Evolutionary conservation across 2,797 vertebrate species (phyloP).

Genomic region (Acipenser transmontanus): DNA sequence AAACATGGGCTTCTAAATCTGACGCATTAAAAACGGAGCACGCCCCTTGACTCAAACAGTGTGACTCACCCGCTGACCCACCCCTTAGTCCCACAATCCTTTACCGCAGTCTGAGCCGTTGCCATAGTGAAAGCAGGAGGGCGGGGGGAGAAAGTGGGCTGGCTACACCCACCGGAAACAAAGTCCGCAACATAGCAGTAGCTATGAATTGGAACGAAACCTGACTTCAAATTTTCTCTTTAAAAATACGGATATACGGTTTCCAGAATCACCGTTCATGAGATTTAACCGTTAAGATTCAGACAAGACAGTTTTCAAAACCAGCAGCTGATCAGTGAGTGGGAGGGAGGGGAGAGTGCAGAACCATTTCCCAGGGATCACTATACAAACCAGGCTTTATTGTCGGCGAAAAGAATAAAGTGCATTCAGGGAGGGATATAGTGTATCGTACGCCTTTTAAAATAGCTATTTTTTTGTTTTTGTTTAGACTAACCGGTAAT

Average conservation of each 20-base stretch:
- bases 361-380: neutral
- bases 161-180: conserved; percentile 23
- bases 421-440: neutral
- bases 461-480: neutral
- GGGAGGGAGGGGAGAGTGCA: neutral
- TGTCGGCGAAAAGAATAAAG: conserved; percentile 4
- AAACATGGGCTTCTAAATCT: no score
- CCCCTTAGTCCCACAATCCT: no score
- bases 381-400: conserved; percentile 3
- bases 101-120: neutral
- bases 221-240: neutral
- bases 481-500: neutral
- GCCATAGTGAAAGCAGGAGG: conserved; percentile 6
- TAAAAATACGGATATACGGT: neutral
- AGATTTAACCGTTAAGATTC: no score
- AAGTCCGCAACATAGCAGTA: conserved; percentile 16
- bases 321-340: neutral
- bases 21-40: no score
- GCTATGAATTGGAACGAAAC: conserved; percentile 4
- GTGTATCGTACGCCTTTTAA: no score
- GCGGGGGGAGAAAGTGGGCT: neutral
- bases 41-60: no score
- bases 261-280: neutral
- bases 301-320: conserved; percentile 9
- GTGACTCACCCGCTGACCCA: no score